These are phyloP conservation scores for Pipistrellus pygmaeus DNA, from an alignment of 2,797 vertebrate species.

Conservation along the genomic window DNA sequence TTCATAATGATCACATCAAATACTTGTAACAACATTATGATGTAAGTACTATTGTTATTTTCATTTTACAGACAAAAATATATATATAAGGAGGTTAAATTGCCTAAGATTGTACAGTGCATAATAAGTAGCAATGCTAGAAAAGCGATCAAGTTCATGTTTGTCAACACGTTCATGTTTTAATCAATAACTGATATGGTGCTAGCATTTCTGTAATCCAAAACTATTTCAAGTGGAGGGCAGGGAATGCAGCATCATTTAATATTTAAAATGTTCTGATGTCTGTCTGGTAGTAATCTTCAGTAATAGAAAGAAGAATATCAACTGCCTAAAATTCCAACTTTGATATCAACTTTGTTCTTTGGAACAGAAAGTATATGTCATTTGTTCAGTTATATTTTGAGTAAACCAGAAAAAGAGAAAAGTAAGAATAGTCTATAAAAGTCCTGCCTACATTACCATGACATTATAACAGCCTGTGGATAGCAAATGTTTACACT, in stretches of 20 bases:
- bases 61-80: neutral
- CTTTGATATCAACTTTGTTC: slow-evolving; percentile 27
- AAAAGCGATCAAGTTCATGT: neutral
- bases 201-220: neutral
- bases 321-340: slow-evolving; percentile 1
- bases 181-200: neutral
- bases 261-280: neutral
- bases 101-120: neutral
- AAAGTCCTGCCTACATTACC: slow-evolving; percentile 53
- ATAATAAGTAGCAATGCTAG: neutral
- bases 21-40: neutral
- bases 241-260: neutral
- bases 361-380: slow-evolving; percentile 53
- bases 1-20: neutral
- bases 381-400: slow-evolving; percentile 63
- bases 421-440: slow-evolving; percentile 49
- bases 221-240: neutral
- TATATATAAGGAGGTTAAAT: neutral
- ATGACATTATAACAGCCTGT: slow-evolving; percentile 46
- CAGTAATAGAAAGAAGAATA: neutral
- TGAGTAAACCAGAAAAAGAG: slow-evolving; percentile 54
- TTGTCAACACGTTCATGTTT: neutral
- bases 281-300: neutral
- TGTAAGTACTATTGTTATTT: neutral
- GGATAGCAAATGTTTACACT: slow-evolving; percentile 57